phyloP scores from a whole-genome alignment of 2,797 vertebrate species.

The Eleutherodactylus coqui region DNA sequence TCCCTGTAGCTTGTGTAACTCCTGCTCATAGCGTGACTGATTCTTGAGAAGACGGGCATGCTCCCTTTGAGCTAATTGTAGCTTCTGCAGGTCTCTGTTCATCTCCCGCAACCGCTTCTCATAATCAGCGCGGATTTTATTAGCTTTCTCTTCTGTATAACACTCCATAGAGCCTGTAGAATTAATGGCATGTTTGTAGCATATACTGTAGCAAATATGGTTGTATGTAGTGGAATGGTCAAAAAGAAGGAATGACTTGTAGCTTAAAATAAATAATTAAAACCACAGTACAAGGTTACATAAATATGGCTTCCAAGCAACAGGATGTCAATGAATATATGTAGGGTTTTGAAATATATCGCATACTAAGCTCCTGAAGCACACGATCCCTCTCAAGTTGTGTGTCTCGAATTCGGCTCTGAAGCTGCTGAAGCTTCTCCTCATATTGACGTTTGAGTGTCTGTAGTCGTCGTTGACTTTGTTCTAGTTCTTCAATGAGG shows the following conservation, averaged over 20 bases:
- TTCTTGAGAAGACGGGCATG: constrained; percentile 94
- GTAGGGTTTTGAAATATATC: background rate
- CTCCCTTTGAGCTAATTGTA: constrained; percentile 93
- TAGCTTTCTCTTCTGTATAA: constrained; percentile 96
- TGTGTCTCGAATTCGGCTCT: constrained; percentile 97
- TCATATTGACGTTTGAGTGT: constrained; percentile 96
- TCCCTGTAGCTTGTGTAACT: constrained; percentile 91
- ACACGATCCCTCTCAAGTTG: constrained; percentile 96
- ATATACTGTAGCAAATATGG: background rate
- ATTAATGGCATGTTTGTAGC: background rate
- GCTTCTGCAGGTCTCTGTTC: constrained; percentile 94
- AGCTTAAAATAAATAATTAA: background rate
- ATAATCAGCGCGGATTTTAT: constrained; percentile 90
- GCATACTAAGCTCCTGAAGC: constrained; percentile 96
- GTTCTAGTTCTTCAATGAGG: constrained; percentile 97
- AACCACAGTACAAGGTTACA: background rate
- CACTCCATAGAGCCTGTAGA: constrained; percentile 95
- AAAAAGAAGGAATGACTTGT: background rate
- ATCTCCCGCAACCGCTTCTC: constrained; percentile 96
- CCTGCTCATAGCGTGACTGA: constrained; percentile 92
- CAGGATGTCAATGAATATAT: background rate
- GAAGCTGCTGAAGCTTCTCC: constrained; percentile 94
- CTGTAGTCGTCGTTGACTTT: constrained; percentile 92
- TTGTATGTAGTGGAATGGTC: background rate
- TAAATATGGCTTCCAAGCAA: background rate